phyloP scores from a whole-genome alignment of 2,113 vertebrate genomes.

The Clarias gariepinus region DNA sequence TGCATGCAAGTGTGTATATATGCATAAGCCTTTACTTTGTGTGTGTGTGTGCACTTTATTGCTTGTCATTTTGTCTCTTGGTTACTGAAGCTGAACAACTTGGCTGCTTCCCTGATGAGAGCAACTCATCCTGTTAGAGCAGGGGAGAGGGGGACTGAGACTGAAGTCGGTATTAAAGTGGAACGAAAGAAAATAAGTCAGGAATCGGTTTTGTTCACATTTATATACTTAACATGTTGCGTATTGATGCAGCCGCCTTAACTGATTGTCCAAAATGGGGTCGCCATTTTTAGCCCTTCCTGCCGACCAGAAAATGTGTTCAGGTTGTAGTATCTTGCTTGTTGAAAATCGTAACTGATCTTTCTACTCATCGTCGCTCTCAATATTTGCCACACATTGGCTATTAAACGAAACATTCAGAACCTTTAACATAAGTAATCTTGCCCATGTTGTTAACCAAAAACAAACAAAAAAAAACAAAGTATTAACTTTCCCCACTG shows the following conservation, averaged over 20 bases:
- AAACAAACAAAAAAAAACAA: no score
- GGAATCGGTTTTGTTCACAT: neutral
- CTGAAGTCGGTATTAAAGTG: neutral
- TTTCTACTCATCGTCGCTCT: neutral
- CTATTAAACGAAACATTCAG: no score
- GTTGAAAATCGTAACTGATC: neutral
- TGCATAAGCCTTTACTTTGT: neutral
- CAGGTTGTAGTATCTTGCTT: neutral
- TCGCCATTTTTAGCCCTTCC: neutral
- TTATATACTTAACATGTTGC: neutral
- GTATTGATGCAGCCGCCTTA: no score
- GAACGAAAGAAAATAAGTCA: neutral
- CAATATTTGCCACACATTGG: neutral
- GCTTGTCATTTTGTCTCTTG: conserved; percentile 64
- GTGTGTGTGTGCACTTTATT: neutral
- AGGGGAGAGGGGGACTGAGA: neutral
- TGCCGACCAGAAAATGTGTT: neutral
- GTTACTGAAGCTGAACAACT: conserved; percentile 74
- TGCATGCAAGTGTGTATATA: conserved; percentile 1
- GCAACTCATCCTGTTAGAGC: conserved; percentile 53
- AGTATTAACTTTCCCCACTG: no score
- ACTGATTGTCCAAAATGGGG: neutral
- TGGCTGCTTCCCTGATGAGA: conserved; percentile 66
- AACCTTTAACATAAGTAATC: no score
- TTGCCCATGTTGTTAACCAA: no score